These are phyloP conservation scores for Borostomias antarcticus DNA, from an alignment of 2,797 vertebrate species.

Conservation along the genomic window DNA sequence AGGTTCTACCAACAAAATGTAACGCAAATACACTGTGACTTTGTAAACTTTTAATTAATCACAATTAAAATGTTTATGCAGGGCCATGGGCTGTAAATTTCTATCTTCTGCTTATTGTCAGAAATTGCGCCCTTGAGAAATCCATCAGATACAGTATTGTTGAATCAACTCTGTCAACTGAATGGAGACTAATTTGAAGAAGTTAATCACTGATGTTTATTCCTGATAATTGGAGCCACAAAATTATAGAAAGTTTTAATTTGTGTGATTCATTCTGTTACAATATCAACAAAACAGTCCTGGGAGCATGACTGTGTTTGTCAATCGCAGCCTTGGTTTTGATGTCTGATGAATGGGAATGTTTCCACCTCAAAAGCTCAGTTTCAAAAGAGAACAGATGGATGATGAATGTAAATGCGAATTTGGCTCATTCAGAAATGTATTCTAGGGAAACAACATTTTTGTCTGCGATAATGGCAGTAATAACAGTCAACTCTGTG, in stretches of 20 bases:
- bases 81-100: neutral
- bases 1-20: slow-evolving; percentile 19
- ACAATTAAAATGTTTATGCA: slow-evolving; percentile 4
- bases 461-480: slow-evolving; percentile 30
- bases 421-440: slow-evolving; percentile 3
- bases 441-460: slow-evolving; percentile 14
- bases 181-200: neutral
- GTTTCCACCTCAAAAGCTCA: neutral
- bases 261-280: slow-evolving; percentile 33
- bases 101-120: neutral
- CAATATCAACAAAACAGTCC: slow-evolving; percentile 15
- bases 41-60: slow-evolving; percentile 22
- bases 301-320: neutral
- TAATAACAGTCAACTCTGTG: slow-evolving; percentile 39
- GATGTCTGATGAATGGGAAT: neutral
- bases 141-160: slow-evolving; percentile 1
- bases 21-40: neutral
- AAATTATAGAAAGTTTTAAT: slow-evolving; percentile 30
- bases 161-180: neutral
- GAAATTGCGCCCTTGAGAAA: neutral
- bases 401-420: neutral
- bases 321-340: slow-evolving; percentile 20
- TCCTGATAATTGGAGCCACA: slow-evolving; percentile 13
- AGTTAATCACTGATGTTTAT: slow-evolving; percentile 28
- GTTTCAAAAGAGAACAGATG: neutral